A percentile compares a stretch with the other conserved stretches of the same genome.
Evolutionary conservation across 2,888 invertebrate species (phyloP).

Genomic region (Lacanobia wlatinum): DNA sequence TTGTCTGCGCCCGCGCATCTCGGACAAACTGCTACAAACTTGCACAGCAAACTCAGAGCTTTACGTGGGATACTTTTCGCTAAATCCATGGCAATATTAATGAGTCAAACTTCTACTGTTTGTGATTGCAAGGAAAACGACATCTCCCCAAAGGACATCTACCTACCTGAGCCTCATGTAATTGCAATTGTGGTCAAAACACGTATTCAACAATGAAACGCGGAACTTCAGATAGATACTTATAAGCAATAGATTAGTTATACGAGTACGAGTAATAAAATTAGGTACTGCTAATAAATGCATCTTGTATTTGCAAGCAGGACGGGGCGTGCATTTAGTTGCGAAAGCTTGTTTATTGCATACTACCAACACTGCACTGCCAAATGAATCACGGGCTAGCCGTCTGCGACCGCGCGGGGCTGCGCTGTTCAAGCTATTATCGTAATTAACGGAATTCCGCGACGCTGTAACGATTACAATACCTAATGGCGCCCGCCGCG

Average conservation of each 20-base stretch:
- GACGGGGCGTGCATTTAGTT: neutral
- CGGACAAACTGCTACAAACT: neutral
- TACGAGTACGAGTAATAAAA: too few species aligned
- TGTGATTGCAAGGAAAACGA: too few species aligned
- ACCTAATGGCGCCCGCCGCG: constrained; percentile 1
- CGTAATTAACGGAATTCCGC: constrained; percentile 18
- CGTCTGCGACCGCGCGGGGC: neutral
- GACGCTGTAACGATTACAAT: constrained; percentile 19
- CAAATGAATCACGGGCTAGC: neutral
- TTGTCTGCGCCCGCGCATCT: constrained; percentile 10
- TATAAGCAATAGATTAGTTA: too few species aligned
- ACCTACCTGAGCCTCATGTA: neutral
- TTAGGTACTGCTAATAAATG: too few species aligned
- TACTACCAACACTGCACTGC: neutral
- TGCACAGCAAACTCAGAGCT: neutral
- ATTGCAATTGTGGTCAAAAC: neutral
- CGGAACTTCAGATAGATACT: too few species aligned
- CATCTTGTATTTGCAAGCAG: neutral
- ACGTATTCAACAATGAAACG: too few species aligned
- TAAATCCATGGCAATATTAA: neutral
- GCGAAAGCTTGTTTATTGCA: neutral
- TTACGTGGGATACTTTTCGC: neutral
- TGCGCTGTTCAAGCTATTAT: neutral
- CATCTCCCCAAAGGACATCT: neutral
- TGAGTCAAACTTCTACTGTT: too few species aligned